Base-by-base conservation (phyloP, 2,113 vertebrate species). In the Garra rufa region DNA sequence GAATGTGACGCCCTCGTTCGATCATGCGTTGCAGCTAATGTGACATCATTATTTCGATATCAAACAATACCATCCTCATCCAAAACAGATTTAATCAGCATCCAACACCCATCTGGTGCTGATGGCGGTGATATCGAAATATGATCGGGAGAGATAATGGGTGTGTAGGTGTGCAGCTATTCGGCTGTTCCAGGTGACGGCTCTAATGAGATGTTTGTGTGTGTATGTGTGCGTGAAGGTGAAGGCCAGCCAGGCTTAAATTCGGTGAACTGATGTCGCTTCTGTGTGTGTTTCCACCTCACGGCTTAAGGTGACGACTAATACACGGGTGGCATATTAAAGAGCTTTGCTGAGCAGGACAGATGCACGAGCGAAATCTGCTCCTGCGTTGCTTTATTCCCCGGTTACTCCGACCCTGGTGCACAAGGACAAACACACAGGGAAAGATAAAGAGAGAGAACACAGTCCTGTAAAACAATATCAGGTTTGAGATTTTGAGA, bases 61-160 rank as follows among this genome's bases (percentile, higher is more conserved):
- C 82, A 84, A 84, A 76, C 73, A 77, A 84, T 76, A 84, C 11
- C 46, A 38, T 77, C 63, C 82, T 76, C 57, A 76, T 84, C 82
- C n/a, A 41, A 84, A 84, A 65, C 9, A 41, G 63, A 52, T 77
- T 77, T 52, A 84, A 76, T 84, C 73, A 52, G 44, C 13, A 50
- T 26, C 13, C 57, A 21, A 84, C 55, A 55, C 48, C 73, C 82
- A 75, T 65, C 73, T 76, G 82, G 9, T 48, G 30, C 82, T 52
- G 73, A 71, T 71, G 73, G 9, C 15, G 57, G 70, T 52, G 59
- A 46, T 73, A 50, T 15, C 26, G 9, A 19, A 73, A 50, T 77
- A 26, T 76, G 82, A 83, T 76, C 9, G 19, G 57, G 41, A 26
- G 26, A 44, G 38, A 79, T 79, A 79, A 79, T 67, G 38, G 44